A percentile compares a stretch with the other conserved stretches of the same genome.
phyloP scores from a whole-genome alignment of 1,140 invertebrate species.

The Drosophila lacteicornis region DNA sequence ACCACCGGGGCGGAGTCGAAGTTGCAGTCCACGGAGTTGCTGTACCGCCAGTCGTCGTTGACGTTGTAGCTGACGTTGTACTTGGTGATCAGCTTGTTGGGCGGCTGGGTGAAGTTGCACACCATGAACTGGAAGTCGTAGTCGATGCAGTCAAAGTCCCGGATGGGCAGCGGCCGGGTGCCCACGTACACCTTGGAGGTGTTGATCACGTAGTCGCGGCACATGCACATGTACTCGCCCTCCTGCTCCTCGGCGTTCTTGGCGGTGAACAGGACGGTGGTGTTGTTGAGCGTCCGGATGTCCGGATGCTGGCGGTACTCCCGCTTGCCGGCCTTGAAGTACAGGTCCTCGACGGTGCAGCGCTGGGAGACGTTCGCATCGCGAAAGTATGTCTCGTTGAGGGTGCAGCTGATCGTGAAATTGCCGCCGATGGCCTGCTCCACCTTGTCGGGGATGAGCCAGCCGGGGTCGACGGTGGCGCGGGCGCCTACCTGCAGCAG shows the following conservation, averaged over 20 bases:
- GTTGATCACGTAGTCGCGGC: constrained; percentile 49
- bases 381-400: constrained; percentile 53
- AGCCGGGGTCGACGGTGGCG: constrained; percentile 48
- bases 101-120: constrained; percentile 67
- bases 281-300: constrained; percentile 48
- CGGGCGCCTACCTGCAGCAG: constrained; percentile 8
- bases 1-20: constrained; percentile 60
- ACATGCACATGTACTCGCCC: constrained; percentile 62
- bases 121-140: constrained; percentile 71
- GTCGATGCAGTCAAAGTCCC: constrained; percentile 65
- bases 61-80: constrained; percentile 58
- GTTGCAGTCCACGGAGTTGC: constrained; percentile 61
- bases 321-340: constrained; percentile 30
- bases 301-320: constrained; percentile 12
- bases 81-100: constrained; percentile 61
- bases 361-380: constrained; percentile 2
- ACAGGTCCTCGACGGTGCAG: constrained; percentile 50
- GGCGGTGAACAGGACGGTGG: constrained; percentile 46
- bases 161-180: constrained; percentile 46
- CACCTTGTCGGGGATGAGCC: constrained; percentile 46
- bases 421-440: constrained; percentile 59
- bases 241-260: constrained; percentile 51
- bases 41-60: constrained; percentile 41
- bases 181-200: constrained; percentile 54
- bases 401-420: constrained; percentile 66